Conservation (phyloP, 2,113 vertebrate species). For the Hipposideros armiger region DNA sequence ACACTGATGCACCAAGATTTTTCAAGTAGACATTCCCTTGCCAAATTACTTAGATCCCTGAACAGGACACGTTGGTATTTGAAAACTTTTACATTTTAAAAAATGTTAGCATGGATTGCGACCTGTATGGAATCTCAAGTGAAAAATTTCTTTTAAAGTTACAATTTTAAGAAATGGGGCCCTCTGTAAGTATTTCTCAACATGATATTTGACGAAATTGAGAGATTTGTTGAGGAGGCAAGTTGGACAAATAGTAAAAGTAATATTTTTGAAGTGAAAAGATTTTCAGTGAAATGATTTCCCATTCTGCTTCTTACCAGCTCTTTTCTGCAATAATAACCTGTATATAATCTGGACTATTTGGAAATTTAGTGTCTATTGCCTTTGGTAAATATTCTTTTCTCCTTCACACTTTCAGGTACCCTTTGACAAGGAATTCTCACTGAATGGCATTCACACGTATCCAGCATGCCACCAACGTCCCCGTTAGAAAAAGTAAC, state of each 20-base stretch:
- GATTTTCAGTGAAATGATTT: background rate
- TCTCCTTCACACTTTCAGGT: background rate
- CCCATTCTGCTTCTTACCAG: background rate
- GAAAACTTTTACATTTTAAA: conserved; percentile 37
- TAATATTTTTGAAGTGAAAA: background rate
- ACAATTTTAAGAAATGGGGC: conserved; percentile 17
- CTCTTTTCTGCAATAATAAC: background rate
- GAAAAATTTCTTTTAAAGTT: background rate
- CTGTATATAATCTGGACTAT: background rate
- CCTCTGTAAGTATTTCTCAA: background rate
- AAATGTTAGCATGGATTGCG: conserved; percentile 16
- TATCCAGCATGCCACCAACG: background rate
- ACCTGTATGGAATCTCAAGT: conserved; percentile 41
- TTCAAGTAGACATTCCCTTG: conserved; percentile 74
- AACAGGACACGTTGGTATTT: conserved; percentile 32
- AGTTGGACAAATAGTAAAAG: background rate
- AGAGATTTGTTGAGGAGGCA: background rate
- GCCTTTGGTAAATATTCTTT: conserved; percentile 30
- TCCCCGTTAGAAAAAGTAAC: background rate
- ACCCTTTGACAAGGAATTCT: background rate
- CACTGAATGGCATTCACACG: background rate
- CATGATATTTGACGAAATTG: background rate
- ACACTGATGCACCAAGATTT: conserved; percentile 68
- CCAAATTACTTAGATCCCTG: conserved; percentile 75
- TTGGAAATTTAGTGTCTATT: background rate